Conservation (phyloP, 2,888 invertebrate genomes). For the Cantharis nigra region DNA sequence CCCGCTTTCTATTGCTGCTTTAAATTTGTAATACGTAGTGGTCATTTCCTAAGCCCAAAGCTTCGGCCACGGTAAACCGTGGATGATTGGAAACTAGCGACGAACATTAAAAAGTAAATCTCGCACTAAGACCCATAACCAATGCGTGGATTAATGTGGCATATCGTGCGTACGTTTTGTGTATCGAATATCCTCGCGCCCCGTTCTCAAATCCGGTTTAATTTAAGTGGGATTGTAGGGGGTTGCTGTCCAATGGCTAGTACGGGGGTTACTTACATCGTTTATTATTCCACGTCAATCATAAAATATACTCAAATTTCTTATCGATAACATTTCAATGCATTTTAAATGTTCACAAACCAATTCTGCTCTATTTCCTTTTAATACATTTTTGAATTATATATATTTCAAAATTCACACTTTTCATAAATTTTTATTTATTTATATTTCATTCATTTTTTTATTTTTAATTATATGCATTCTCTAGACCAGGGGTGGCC, state of each 20-base stretch:
- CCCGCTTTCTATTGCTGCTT: constrained; percentile 33
- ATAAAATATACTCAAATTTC: constrained; percentile 53
- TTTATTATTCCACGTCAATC: constrained; percentile 52
- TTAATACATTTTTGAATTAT: not conserved
- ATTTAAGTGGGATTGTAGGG: constrained; percentile 51
- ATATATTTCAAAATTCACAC: too few relatives aligned
- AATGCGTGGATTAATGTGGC: constrained; percentile 53
- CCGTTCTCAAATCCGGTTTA: constrained; percentile 51
- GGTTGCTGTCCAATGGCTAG: constrained; percentile 42
- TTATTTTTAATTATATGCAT: too few relatives aligned
- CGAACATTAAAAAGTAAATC: constrained; percentile 56
- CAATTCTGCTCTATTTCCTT: constrained; percentile 6
- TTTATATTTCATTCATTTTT: too few relatives aligned
- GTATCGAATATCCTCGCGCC: constrained; percentile 47
- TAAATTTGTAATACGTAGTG: constrained; percentile 37
- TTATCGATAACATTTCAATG: constrained; percentile 55
- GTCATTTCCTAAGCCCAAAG: constrained; percentile 32
- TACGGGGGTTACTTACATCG: constrained; percentile 37
- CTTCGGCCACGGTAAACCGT: constrained; percentile 26
- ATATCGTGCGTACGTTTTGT: constrained; percentile 40
- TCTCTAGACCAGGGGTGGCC: too few relatives aligned
- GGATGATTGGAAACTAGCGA: constrained; percentile 52
- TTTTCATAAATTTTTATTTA: too few relatives aligned
- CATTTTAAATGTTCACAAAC: constrained; percentile 47
- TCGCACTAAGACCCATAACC: constrained; percentile 54